These are phyloP conservation scores for Ectemnius lituratus DNA, from an alignment of 2,888 invertebrate species.

Conservation along the genomic window DNA sequence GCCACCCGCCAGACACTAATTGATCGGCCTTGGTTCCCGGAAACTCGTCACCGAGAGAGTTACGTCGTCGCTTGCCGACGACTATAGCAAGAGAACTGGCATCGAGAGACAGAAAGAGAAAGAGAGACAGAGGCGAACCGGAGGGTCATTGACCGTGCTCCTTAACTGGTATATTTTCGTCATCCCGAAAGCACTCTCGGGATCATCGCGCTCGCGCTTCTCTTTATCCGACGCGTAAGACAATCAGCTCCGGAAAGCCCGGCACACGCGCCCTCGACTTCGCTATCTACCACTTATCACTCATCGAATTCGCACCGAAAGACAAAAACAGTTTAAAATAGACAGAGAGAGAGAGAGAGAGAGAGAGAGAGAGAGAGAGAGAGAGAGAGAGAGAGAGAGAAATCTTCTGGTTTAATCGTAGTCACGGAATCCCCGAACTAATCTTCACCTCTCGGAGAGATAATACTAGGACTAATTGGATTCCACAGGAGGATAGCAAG, in stretches of 20 bases:
- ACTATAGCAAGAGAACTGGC: conserved; percentile 21
- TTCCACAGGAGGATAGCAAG: no score
- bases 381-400: background rate
- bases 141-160: conserved; percentile 61
- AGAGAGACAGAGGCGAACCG: no score
- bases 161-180: conserved; percentile 65
- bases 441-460: no score
- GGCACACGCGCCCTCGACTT: conserved; percentile 23
- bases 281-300: background rate
- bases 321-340: conserved; percentile 46
- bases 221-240: conserved; percentile 28
- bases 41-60: conserved; percentile 44
- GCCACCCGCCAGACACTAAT: conserved; percentile 27
- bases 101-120: background rate
- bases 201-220: conserved; percentile 1
- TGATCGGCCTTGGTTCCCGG: conserved; percentile 50
- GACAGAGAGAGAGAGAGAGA: background rate
- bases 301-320: conserved; percentile 34
- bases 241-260: background rate
- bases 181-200: conserved; percentile 49
- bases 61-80: conserved; percentile 43
- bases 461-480: no score
- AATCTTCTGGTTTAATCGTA: background rate
- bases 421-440: no score
- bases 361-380: background rate